Percentiles rank a stretch among this genome's conserved stretches.
These are phyloP conservation scores for Peribatodes rhomboidaria DNA, from an alignment of 2,888 invertebrate species.

Conservation along the genomic window DNA sequence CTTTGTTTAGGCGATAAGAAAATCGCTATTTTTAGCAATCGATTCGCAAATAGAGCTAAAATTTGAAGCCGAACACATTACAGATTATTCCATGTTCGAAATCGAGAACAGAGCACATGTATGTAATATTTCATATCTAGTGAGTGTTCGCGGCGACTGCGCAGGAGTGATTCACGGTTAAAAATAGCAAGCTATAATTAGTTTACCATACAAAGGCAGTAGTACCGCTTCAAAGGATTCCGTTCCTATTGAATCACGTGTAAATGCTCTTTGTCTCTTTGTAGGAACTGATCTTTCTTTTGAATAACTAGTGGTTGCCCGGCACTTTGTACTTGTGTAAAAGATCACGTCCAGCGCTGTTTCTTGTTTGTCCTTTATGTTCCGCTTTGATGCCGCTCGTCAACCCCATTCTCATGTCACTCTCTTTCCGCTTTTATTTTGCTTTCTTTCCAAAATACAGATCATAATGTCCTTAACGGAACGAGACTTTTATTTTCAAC, in stretches of 20 bases:
- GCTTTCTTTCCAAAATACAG: no score
- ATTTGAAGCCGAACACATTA: background rate
- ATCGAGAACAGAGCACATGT: conserved; percentile 59
- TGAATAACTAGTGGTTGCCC: conserved; percentile 5
- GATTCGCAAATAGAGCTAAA: background rate
- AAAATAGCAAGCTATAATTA: conserved; percentile 75
- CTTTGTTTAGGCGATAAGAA: background rate
- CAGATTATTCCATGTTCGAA: conserved; percentile 41
- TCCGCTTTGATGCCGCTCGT: no score
- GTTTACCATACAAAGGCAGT: conserved; percentile 72
- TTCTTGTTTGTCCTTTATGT: no score
- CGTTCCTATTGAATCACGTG: conserved; percentile 66
- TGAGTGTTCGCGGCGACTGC: conserved; percentile 55
- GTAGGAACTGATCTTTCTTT: conserved; percentile 31
- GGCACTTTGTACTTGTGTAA: no score
- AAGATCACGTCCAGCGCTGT: no score
- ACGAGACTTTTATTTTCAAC: no score
- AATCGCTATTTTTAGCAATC: conserved; percentile 1
- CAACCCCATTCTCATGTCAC: no score
- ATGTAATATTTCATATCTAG: conserved; percentile 63
- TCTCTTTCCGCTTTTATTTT: no score
- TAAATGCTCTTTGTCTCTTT: conserved; percentile 66
- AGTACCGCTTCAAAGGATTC: conserved; percentile 60
- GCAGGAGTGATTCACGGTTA: conserved; percentile 77
- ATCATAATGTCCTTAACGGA: no score